phyloP scores from a whole-genome alignment of 2,888 invertebrate genomes.

The Anthoptus insignis region DNA sequence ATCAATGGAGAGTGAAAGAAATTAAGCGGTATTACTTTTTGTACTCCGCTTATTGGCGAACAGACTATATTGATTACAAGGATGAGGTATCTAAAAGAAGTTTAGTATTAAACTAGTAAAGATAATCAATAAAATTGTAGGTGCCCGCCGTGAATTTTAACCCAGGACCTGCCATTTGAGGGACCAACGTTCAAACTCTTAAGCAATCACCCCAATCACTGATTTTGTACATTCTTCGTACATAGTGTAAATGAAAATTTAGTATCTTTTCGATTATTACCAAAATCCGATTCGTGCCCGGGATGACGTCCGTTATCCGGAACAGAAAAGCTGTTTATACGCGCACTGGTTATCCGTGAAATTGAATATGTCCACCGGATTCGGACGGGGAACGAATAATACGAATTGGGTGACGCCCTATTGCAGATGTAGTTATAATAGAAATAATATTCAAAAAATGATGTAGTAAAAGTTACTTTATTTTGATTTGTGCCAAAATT shows the following conservation, averaged over 20 bases:
- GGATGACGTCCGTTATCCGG: constrained; percentile 43
- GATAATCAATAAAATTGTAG: too few species aligned
- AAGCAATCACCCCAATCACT: too few species aligned
- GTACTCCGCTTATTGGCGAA: constrained; percentile 7
- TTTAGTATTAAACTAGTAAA: not conserved
- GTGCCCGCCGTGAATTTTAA: too few species aligned
- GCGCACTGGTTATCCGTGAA: constrained; percentile 61
- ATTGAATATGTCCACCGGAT: constrained; percentile 68
- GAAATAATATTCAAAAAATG: too few species aligned
- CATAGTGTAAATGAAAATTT: not conserved
- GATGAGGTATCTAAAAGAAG: constrained; percentile 2
- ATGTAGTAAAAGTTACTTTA: too few species aligned
- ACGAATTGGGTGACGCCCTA: constrained; percentile 36
- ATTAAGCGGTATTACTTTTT: constrained; percentile 20
- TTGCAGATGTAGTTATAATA: not conserved
- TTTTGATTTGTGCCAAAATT: too few species aligned
- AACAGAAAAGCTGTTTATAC: constrained; percentile 56
- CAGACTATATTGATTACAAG: not conserved
- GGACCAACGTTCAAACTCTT: too few species aligned
- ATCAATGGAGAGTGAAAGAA: constrained; percentile 23
- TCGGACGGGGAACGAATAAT: constrained; percentile 58
- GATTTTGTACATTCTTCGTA: too few species aligned
- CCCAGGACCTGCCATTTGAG: too few species aligned
- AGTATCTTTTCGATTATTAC: not conserved
- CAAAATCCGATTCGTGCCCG: constrained; percentile 20